These are phyloP conservation scores for Sebastes melanostomus DNA, from an alignment of 2,797 vertebrate species.

Conservation along the genomic window DNA sequence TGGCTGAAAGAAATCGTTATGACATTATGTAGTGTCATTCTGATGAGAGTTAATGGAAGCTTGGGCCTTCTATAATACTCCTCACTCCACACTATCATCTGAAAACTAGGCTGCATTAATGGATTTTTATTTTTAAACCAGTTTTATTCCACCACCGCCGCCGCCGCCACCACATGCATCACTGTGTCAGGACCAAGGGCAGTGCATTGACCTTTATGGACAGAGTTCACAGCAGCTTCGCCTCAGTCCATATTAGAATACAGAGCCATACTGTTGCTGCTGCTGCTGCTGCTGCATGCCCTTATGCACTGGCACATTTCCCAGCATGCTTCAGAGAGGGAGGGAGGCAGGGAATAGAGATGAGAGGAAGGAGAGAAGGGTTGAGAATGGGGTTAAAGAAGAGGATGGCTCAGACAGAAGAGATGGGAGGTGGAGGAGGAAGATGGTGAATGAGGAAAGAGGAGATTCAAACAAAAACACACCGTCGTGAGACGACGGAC, in stretches of 20 bases:
- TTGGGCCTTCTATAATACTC: neutral
- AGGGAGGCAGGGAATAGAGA: neutral
- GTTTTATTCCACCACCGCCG: constrained; percentile 30
- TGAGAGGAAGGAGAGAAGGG: constrained; percentile 8
- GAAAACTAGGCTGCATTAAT: constrained; percentile 60
- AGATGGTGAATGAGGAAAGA: neutral
- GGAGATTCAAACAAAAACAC: neutral
- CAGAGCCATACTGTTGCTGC: constrained; percentile 23
- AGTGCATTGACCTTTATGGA: constrained; percentile 62
- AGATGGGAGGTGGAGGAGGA: neutral
- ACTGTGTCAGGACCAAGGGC: constrained; percentile 55
- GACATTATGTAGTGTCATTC: constrained; percentile 1
- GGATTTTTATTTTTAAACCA: constrained; percentile 60
- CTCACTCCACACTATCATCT: constrained; percentile 1
- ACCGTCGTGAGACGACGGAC: neutral
- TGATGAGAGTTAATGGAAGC: constrained; percentile 51
- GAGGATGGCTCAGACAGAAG: neutral
- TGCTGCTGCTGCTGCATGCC: constrained; percentile 30
- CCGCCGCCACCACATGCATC: constrained; percentile 6
- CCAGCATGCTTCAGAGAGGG: constrained; percentile 63
- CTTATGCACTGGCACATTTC: constrained; percentile 59
- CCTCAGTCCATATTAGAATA: constrained; percentile 26
- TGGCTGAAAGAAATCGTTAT: constrained; percentile 8
- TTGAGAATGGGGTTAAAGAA: neutral
- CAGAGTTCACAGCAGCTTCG: constrained; percentile 50